Conservation (phyloP, 1,140 invertebrate genomes). For the Plutomurus gul region DNA sequence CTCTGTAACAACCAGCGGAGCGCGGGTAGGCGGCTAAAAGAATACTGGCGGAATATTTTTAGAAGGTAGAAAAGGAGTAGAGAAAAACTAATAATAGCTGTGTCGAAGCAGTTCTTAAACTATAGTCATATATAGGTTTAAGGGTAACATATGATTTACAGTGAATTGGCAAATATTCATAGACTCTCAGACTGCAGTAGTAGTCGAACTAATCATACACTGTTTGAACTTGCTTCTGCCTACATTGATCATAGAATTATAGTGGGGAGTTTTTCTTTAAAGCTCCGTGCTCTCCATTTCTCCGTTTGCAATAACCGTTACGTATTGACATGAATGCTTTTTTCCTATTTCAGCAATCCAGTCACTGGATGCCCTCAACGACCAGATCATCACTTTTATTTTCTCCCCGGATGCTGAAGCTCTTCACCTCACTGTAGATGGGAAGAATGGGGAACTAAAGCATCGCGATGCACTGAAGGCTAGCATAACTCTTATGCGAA, state of each 20-base stretch:
- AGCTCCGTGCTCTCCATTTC: no score
- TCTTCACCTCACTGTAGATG: constrained; percentile 47
- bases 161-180: constrained; percentile 6
- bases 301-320: no score
- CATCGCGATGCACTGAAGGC: constrained; percentile 57
- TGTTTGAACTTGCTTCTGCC: neutral
- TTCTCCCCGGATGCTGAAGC: constrained; percentile 54
- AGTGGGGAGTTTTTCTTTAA: neutral
- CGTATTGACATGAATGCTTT: neutral
- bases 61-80: constrained; percentile 15
- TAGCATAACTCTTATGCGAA: constrained; percentile 60
- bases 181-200: neutral
- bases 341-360: constrained; percentile 59
- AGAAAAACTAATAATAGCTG: constrained; percentile 19
- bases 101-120: neutral
- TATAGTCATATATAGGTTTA: no score
- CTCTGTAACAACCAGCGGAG: neutral
- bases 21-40: neutral
- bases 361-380: constrained; percentile 60
- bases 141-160: constrained; percentile 10
- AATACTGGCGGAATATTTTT: constrained; percentile 17
- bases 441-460: constrained; percentile 49
- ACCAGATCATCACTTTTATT: constrained; percentile 61
- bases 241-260: neutral
- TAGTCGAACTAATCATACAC: neutral